Conservation (phyloP, 2,113 vertebrate species). For the Rhombomys opimus region DNA sequence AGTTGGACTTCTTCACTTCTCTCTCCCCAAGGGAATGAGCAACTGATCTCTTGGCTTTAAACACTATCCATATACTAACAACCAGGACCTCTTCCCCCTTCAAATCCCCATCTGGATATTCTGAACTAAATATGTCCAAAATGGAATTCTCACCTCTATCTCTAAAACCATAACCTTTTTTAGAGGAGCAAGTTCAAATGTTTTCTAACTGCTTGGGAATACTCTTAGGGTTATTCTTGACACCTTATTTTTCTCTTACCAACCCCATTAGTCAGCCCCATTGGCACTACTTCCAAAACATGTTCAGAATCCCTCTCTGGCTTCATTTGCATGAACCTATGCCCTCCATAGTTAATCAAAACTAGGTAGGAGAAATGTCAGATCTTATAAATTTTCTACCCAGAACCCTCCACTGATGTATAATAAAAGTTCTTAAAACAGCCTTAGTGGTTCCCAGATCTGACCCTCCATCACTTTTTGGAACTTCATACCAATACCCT, state of each 20-base stretch:
- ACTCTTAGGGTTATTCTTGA: background rate
- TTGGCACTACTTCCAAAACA: background rate
- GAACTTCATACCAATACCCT: background rate
- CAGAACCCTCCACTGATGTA: background rate
- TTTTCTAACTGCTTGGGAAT: slow-evolving; percentile 14
- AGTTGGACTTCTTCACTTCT: background rate
- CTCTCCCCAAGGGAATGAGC: background rate
- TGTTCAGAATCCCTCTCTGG: background rate
- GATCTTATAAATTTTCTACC: slow-evolving; percentile 2
- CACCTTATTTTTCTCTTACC: background rate
- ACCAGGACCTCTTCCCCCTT: background rate
- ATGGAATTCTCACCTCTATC: background rate
- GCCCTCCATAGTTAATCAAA: background rate
- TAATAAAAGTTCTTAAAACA: background rate
- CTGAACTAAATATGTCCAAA: background rate
- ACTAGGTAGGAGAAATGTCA: background rate
- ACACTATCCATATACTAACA: background rate
- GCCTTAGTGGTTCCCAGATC: background rate
- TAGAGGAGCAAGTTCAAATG: background rate
- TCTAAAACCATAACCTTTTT: background rate
- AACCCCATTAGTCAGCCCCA: background rate
- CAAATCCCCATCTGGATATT: background rate
- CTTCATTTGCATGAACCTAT: background rate
- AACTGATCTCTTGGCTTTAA: slow-evolving; percentile 22
- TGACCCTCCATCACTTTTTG: background rate